Conservation (phyloP, 2,113 vertebrate genomes). For the Coptodon bakossiorum region DNA sequence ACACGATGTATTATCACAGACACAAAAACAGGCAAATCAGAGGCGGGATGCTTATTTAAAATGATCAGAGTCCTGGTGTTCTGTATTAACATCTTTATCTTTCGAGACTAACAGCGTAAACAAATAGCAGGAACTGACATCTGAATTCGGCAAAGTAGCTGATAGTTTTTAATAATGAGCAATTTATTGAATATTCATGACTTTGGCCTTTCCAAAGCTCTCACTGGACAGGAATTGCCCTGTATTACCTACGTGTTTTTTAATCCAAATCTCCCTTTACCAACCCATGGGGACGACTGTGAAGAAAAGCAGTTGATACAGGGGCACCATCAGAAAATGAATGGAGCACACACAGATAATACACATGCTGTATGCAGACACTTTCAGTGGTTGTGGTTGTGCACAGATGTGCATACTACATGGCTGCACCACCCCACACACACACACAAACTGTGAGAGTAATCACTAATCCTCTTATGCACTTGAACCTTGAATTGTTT, state of each 20-base stretch:
- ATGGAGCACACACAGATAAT: not conserved
- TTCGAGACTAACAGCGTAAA: not conserved
- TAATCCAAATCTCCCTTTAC: slow-evolving; percentile 14
- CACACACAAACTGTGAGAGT: not conserved
- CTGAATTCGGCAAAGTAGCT: slow-evolving; percentile 27
- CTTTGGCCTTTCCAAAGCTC: slow-evolving; percentile 48
- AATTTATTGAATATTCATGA: slow-evolving; percentile 60
- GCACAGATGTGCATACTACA: not conserved
- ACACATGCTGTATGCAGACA: not conserved
- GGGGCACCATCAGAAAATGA: slow-evolving; percentile 23
- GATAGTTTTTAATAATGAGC: slow-evolving; percentile 45
- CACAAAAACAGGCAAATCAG: not conserved
- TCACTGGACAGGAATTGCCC: slow-evolving; percentile 23
- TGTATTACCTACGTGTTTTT: slow-evolving; percentile 33
- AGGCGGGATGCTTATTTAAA: not conserved
- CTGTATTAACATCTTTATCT: not conserved
- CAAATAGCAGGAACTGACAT: slow-evolving; percentile 21
- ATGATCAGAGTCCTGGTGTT: not conserved
- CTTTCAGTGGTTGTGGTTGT: not conserved
- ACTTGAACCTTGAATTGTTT: slow-evolving; percentile 46
- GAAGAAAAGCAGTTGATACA: slow-evolving; percentile 27
- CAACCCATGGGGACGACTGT: not conserved
- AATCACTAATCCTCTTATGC: slow-evolving; percentile 36
- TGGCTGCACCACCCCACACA: not conserved
- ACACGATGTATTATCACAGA: not conserved